Percentiles rank a stretch among this genome's conserved stretches.
phyloP scores from a whole-genome alignment of 2,888 invertebrate genomes.

The Raillietiella orientalis region DNA sequence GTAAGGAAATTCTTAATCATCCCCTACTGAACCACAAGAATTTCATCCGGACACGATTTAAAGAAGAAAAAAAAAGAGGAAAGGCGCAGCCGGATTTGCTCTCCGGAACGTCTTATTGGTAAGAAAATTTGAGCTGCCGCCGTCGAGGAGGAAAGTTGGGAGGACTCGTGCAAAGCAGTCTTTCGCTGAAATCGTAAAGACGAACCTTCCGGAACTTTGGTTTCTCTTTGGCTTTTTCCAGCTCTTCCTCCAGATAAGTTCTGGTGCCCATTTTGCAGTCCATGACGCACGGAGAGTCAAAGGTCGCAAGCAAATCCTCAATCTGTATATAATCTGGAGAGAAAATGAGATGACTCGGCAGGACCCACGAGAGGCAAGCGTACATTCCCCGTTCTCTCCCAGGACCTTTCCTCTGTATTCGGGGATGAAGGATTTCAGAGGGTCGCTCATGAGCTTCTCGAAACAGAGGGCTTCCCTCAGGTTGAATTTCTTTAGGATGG shows the following conservation, averaged over 20 bases:
- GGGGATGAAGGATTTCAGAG: conserved; percentile 58
- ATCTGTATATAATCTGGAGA: conserved; percentile 36
- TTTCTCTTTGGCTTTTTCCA: conserved; percentile 77
- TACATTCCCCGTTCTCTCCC: conserved; percentile 11
- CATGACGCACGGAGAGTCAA: conserved; percentile 77
- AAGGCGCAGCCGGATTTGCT: no score
- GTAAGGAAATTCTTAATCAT: no score
- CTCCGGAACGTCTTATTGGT: no score
- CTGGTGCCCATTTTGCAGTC: conserved; percentile 84
- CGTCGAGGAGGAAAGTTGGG: no score
- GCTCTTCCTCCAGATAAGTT: conserved; percentile 76
- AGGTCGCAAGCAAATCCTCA: conserved; percentile 68
- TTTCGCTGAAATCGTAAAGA: conserved; percentile 7
- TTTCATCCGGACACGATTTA: no score
- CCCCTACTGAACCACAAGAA: no score
- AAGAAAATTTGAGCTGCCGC: no score
- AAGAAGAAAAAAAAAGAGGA: neutral
- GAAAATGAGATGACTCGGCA: no score
- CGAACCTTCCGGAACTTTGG: conserved; percentile 30
- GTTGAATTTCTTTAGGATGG: conserved; percentile 70
- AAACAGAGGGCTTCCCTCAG: conserved; percentile 67
- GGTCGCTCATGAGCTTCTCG: conserved; percentile 54
- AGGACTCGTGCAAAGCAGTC: no score
- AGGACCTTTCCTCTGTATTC: conserved; percentile 43
- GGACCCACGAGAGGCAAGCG: conserved; percentile 2